Percentiles rank a stretch among this genome's conserved stretches.
phyloP scores from a whole-genome alignment of 35 echinoderm and acorn worm genomes.

The Nesometra sesokonis region DNA sequence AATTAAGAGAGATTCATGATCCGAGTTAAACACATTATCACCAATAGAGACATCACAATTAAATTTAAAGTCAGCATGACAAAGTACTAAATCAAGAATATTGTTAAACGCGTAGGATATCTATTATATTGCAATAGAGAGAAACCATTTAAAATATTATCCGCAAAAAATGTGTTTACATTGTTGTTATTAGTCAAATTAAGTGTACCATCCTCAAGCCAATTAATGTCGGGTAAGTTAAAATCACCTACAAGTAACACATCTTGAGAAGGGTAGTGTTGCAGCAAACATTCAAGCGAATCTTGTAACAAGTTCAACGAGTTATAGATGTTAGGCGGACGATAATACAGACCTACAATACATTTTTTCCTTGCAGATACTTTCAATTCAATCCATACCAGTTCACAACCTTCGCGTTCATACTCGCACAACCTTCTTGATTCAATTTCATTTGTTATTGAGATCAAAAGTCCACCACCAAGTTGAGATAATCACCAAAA shows the following conservation, averaged over 20 bases:
- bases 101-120: background rate
- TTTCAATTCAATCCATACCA: no score
- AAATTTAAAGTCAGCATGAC: no score
- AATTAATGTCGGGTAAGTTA: background rate
- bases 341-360: no score
- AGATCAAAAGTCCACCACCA: no score
- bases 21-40: background rate
- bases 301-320: no score
- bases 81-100: background rate
- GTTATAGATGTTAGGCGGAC: no score
- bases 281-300: background rate
- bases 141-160: background rate
- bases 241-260: slow-evolving; percentile 1
- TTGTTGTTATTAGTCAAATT: background rate
- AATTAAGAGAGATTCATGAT: background rate
- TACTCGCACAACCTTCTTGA: no score
- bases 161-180: background rate
- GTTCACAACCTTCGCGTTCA: no score
- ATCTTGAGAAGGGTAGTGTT: background rate
- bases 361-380: no score
- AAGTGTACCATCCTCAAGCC: background rate
- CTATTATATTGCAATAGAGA: background rate
- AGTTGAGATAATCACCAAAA: no score
- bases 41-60: background rate
- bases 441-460: no score